Evolutionary conservation across 2,888 invertebrate genomes (phyloP).

Genomic region (Malthinus flaveolus): DNA sequence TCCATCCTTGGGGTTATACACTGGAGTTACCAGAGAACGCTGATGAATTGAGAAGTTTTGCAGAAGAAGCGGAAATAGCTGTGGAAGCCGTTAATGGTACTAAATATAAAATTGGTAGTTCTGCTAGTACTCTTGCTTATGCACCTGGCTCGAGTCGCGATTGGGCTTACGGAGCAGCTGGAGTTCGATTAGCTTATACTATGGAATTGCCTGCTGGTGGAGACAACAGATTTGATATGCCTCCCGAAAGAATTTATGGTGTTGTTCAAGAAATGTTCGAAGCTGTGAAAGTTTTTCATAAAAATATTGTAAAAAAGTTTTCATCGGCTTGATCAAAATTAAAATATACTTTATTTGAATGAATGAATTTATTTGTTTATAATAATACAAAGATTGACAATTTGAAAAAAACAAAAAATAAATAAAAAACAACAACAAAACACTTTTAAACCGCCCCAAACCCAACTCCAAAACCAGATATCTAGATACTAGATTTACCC

Average conservation of each 20-base stretch:
- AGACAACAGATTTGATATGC: conserved; percentile 60
- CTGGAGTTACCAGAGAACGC: conserved; percentile 58
- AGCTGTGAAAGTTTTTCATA: conserved; percentile 58
- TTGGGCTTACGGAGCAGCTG: conserved; percentile 61
- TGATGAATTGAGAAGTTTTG: conserved; percentile 55
- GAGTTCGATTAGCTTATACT: conserved; percentile 65
- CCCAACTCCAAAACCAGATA: too few relatives aligned
- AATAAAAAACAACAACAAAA: too few relatives aligned
- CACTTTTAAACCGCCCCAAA: too few relatives aligned
- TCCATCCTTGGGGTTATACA: conserved; percentile 72
- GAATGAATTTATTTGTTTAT: too few relatives aligned
- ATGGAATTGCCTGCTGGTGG: conserved; percentile 64
- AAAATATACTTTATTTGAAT: too few relatives aligned
- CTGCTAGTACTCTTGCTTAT: conserved; percentile 55
- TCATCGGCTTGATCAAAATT: too few relatives aligned
- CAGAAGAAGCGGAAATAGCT: conserved; percentile 52
- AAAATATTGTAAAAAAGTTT: conserved; percentile 45
- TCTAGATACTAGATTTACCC: too few relatives aligned
- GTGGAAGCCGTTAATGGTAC: conserved; percentile 51
- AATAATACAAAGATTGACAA: too few relatives aligned
- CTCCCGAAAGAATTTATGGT: conserved; percentile 59
- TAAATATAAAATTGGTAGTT: conserved; percentile 58
- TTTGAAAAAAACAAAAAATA: too few relatives aligned
- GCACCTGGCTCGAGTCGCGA: conserved; percentile 69
- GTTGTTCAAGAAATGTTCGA: conserved; percentile 65